These are phyloP conservation scores for Datnioides undecimradiatus DNA, from an alignment of 2,113 vertebrate species.

Conservation along the genomic window DNA sequence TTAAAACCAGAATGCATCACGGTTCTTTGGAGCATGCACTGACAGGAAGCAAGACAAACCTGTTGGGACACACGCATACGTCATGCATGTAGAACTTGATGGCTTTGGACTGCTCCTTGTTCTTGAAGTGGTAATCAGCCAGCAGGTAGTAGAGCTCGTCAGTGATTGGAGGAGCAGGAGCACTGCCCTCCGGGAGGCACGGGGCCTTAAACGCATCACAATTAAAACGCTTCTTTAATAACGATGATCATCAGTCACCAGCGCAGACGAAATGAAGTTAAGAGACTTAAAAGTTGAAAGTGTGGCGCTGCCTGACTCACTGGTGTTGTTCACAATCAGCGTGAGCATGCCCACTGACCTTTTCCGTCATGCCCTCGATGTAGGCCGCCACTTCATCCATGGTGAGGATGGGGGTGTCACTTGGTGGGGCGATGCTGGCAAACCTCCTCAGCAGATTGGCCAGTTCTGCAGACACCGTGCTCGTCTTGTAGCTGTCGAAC, in stretches of 20 bases:
- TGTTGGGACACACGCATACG: conserved; percentile 95
- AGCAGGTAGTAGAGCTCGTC: conserved; percentile 96
- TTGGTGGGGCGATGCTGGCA: conserved; percentile 88
- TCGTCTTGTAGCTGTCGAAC: conserved; percentile 99
- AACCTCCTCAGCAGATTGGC: conserved; percentile 96
- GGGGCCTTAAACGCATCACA: conserved; percentile 85
- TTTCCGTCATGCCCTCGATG: conserved; percentile 90
- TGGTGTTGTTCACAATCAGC: background rate
- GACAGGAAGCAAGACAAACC: too few relatives aligned
- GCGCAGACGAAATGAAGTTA: background rate
- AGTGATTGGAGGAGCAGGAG: conserved; percentile 89
- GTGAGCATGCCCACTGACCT: conserved; percentile 82
- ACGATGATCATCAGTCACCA: background rate
- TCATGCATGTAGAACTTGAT: conserved; percentile 99
- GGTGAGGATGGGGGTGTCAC: conserved; percentile 88
- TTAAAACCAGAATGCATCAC: too few relatives aligned
- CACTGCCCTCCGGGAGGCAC: conserved; percentile 89
- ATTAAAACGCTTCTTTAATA: background rate
- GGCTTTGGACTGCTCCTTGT: conserved; percentile 98
- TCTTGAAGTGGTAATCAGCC: conserved; percentile 99
- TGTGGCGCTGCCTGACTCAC: conserved; percentile 18
- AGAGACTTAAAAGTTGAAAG: background rate
- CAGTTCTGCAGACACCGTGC: conserved; percentile 96
- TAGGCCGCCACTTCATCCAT: conserved; percentile 93
- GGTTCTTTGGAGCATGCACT: too few relatives aligned